These are phyloP conservation scores for Lycocorax pyrrhopterus DNA, from an alignment of 2,113 vertebrate species.

Conservation along the genomic window DNA sequence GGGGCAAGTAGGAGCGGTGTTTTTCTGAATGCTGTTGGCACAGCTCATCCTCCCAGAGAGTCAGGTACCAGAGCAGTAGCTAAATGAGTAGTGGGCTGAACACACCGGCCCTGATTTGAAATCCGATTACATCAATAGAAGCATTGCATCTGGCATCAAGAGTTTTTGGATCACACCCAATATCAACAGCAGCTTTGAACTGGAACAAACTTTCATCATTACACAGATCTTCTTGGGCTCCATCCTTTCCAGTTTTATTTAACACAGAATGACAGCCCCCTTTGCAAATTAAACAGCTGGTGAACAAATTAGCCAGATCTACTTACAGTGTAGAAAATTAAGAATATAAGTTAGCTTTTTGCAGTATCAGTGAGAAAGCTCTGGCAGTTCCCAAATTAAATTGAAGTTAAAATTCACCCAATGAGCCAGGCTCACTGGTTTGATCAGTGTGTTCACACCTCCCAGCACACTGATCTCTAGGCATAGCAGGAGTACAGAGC, in stretches of 20 bases:
- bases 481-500: background rate
- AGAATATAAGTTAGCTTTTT: background rate
- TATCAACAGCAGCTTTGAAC: constrained; percentile 3
- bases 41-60: background rate
- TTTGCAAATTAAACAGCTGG: constrained; percentile 4
- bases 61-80: background rate
- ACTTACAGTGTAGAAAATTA: background rate
- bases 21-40: background rate
- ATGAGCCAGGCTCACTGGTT: background rate
- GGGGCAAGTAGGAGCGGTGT: background rate
- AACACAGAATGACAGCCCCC: background rate
- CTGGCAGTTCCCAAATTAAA: background rate
- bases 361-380: background rate
- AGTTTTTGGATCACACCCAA: background rate
- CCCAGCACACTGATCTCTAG: background rate
- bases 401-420: background rate
- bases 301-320: constrained; percentile 7
- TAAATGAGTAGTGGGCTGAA: background rate
- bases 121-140: background rate
- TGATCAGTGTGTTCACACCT: background rate
- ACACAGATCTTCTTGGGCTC: background rate
- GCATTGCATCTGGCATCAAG: background rate
- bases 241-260: background rate
- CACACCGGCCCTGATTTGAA: background rate
- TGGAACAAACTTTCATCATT: background rate